These are phyloP conservation scores for Neocloeon triangulifer DNA, from an alignment of 1,140 invertebrate genomes.

Conservation along the genomic window DNA sequence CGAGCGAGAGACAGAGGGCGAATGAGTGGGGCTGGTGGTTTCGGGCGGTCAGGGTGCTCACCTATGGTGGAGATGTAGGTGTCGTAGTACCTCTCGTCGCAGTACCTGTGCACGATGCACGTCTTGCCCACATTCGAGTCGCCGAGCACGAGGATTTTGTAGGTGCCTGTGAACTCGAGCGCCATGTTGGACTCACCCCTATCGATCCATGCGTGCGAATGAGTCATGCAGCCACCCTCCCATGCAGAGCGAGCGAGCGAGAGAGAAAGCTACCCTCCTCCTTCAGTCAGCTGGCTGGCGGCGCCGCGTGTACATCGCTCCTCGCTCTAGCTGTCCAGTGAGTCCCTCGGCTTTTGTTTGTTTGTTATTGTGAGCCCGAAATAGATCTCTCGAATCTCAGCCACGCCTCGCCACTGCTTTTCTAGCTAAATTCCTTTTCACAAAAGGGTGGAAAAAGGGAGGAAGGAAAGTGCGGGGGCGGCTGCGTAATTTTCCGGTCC, in stretches of 20 bases:
- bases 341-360: too few relatives aligned
- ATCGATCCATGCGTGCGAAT: too few relatives aligned
- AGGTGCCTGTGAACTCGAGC: conserved; percentile 58
- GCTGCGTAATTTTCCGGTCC: too few relatives aligned
- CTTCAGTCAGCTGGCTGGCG: background rate
- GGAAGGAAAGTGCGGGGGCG: too few relatives aligned
- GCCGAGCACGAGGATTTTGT: conserved; percentile 67
- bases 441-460: too few relatives aligned
- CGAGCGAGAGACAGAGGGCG: conserved; percentile 11
- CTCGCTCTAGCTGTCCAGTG: too few relatives aligned
- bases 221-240: background rate
- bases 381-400: too few relatives aligned
- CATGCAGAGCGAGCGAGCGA: background rate
- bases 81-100: conserved; percentile 73
- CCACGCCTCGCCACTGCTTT: too few relatives aligned
- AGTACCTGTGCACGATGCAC: conserved; percentile 74
- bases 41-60: too few relatives aligned
- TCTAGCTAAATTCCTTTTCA: too few relatives aligned
- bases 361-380: too few relatives aligned
- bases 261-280: background rate
- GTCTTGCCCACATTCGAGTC: conserved; percentile 85
- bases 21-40: too few relatives aligned
- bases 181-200: conserved; percentile 52
- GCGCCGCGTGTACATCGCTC: conserved; percentile 11
- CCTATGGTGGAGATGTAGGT: conserved; percentile 82